Percentiles rank a stretch among this genome's conserved stretches.
phyloP scores from a whole-genome alignment of 2,113 vertebrate species.

The Myotis davidii region DNA sequence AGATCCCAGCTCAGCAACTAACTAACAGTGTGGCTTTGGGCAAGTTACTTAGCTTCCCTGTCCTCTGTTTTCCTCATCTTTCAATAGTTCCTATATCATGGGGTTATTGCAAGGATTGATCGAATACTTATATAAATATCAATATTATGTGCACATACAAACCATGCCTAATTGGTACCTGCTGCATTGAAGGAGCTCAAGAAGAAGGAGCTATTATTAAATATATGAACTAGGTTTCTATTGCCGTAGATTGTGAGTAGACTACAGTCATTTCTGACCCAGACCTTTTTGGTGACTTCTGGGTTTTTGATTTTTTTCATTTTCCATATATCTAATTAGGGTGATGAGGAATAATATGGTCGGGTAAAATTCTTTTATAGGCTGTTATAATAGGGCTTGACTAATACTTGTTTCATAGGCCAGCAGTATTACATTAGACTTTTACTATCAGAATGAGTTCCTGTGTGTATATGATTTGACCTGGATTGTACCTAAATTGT shows the following conservation, averaged over 20 bases:
- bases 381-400: slow-evolving; percentile 13
- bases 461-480: slow-evolving; percentile 42
- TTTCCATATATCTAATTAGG: background rate
- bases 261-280: slow-evolving; percentile 24
- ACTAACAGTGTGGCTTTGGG: slow-evolving; percentile 45
- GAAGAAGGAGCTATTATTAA: background rate
- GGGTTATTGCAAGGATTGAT: background rate
- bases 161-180: background rate
- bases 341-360: slow-evolving; percentile 7
- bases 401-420: slow-evolving; percentile 40
- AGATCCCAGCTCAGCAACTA: background rate
- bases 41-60: slow-evolving; percentile 24
- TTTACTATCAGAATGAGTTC: slow-evolving; percentile 16
- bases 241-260: slow-evolving; percentile 10
- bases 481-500: slow-evolving; percentile 47
- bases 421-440: background rate
- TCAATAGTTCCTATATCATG: background rate
- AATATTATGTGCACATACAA: background rate
- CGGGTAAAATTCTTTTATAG: slow-evolving; percentile 49
- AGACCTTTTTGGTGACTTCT: slow-evolving; percentile 1
- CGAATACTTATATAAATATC: background rate
- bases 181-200: background rate
- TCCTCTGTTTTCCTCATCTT: slow-evolving; percentile 2
- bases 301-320: background rate
- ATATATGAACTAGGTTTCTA: background rate